Percentiles rank a stretch among this genome's conserved stretches.
Evolutionary conservation across 92 coral and sea anemone species (phyloP).

Genomic region (Porites cylindrica): DNA sequence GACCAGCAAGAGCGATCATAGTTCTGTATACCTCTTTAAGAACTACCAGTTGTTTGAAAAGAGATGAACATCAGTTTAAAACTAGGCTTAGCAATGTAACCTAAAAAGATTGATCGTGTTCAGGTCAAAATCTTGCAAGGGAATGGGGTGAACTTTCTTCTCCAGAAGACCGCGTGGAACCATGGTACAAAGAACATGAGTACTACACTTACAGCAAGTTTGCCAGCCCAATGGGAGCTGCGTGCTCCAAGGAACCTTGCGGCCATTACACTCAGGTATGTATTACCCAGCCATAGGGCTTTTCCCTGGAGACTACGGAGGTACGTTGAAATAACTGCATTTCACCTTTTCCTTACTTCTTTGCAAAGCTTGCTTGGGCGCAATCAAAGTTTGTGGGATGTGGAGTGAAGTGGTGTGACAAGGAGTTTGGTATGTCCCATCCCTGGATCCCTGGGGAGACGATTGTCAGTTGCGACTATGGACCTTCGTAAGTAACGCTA

Average conservation of each 20-base stretch:
- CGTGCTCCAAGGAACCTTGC: constrained; percentile 52
- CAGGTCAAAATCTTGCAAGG: constrained; percentile 82
- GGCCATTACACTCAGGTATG: constrained; percentile 83
- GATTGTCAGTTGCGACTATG: constrained; percentile 70
- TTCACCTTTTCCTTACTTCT: neutral
- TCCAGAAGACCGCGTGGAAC: constrained; percentile 63
- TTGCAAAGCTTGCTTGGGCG: constrained; percentile 75
- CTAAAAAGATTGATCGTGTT: too few relatives aligned
- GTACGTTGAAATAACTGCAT: too few relatives aligned
- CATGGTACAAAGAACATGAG: constrained; percentile 62
- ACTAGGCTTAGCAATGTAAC: too few relatives aligned
- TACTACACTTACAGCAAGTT: constrained; percentile 59
- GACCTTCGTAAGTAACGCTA: constrained; percentile 44
- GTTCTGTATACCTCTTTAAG: too few relatives aligned
- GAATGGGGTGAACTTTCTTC: constrained; percentile 44
- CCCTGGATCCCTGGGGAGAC: constrained; percentile 65
- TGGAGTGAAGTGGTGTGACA: constrained; percentile 64
- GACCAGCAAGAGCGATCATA: too few relatives aligned
- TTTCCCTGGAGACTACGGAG: too few relatives aligned
- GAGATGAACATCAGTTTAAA: too few relatives aligned
- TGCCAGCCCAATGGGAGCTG: constrained; percentile 55
- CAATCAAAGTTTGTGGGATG: constrained; percentile 66
- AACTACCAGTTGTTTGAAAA: too few relatives aligned
- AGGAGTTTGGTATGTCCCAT: constrained; percentile 45
- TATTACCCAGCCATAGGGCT: too few relatives aligned